Percentiles rank a stretch among this genome's conserved stretches.
These are phyloP conservation scores for Stegodyphus mimosarum DNA, from an alignment of 1,140 invertebrate genomes.

Conservation along the genomic window DNA sequence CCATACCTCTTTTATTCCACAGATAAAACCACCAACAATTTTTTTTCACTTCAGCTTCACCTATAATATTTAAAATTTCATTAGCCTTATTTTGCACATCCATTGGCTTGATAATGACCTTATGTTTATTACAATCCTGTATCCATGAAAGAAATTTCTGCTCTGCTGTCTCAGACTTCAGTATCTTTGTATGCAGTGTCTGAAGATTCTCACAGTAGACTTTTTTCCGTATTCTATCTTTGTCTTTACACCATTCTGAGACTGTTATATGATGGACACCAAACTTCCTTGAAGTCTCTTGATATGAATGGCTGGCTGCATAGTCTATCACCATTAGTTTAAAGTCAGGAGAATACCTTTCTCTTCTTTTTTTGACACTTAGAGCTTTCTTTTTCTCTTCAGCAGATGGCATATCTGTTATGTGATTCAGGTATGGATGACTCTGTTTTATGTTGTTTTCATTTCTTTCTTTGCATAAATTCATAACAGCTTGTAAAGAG, in stretches of 20 bases:
- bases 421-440: constrained; percentile 1
- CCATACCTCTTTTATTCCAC: constrained; percentile 53
- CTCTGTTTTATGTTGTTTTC: constrained; percentile 10
- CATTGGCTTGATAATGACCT: constrained; percentile 44
- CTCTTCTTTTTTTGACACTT: constrained; percentile 44
- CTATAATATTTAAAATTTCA: constrained; percentile 53
- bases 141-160: constrained; percentile 56
- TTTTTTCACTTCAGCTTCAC: constrained; percentile 56
- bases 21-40: constrained; percentile 59
- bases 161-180: constrained; percentile 57
- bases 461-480: constrained; percentile 20
- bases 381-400: constrained; percentile 21
- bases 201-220: constrained; percentile 64
- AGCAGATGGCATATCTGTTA: background rate
- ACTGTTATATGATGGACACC: constrained; percentile 59
- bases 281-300: constrained; percentile 57
- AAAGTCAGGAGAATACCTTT: constrained; percentile 54
- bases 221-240: constrained; percentile 75
- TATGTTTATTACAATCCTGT: constrained; percentile 57
- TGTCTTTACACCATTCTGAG: constrained; percentile 59
- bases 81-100: constrained; percentile 53
- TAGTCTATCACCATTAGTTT: constrained; percentile 53
- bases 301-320: constrained; percentile 49
- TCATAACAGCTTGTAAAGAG: constrained; percentile 41
- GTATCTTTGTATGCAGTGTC: constrained; percentile 63